phyloP scores from a whole-genome alignment of 2,113 vertebrate species.

The Kryptolebias marmoratus region DNA sequence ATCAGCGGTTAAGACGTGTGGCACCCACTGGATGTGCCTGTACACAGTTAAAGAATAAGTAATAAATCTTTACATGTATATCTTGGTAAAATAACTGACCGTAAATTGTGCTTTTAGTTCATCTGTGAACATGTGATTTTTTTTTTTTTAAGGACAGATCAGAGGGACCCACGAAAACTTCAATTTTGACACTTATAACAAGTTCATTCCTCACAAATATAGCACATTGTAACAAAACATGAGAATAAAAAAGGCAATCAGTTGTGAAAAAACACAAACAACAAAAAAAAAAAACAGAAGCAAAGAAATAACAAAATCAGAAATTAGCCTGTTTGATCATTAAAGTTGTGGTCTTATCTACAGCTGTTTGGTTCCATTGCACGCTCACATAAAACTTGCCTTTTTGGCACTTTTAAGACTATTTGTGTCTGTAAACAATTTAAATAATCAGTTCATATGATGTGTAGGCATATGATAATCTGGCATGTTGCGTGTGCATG shows the following conservation, averaged over 20 bases:
- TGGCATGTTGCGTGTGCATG: constrained; percentile 37
- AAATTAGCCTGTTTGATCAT: constrained; percentile 3
- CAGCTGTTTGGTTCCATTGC: constrained; percentile 71
- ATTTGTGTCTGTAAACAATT: constrained; percentile 81
- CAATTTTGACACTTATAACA: constrained; percentile 13
- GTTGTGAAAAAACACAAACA: constrained; percentile 16
- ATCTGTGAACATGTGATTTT: neutral
- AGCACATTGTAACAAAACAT: constrained; percentile 18
- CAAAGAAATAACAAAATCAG: constrained; percentile 10
- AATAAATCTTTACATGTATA: neutral
- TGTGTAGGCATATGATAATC: constrained; percentile 62
- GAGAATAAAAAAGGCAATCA: constrained; percentile 8
- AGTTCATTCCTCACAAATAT: constrained; percentile 21
- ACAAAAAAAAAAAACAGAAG: constrained; percentile 17
- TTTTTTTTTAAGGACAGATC: constrained; percentile 39
- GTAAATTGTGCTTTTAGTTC: constrained; percentile 32
- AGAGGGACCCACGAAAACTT: constrained; percentile 37
- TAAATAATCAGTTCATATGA: constrained; percentile 66
- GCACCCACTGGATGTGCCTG: neutral
- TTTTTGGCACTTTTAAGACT: constrained; percentile 78
- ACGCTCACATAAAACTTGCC: constrained; percentile 38
- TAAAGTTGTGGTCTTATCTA: constrained; percentile 42
- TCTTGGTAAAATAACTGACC: neutral
- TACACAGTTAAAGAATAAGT: too few relatives aligned
- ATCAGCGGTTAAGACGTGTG: constrained; percentile 20